Evolutionary conservation across 2,888 invertebrate species (phyloP).

Genomic region (Neuroscelio doddi): DNA sequence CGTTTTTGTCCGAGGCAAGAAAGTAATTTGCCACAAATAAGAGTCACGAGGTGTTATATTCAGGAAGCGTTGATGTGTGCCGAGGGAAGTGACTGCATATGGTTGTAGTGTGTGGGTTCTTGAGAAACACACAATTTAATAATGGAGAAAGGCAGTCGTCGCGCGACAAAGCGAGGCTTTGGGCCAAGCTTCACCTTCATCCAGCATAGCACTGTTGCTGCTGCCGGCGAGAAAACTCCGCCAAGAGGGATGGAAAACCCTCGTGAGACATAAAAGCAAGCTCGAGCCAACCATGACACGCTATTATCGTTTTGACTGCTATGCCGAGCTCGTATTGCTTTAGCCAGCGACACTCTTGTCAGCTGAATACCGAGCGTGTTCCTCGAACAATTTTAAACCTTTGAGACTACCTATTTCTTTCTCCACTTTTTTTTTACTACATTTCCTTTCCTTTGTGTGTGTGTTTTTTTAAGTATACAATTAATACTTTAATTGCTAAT

Average conservation of each 20-base stretch:
- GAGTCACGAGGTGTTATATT: conserved; percentile 12
- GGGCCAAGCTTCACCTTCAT: conserved; percentile 32
- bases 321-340: conserved; percentile 40
- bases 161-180: conserved; percentile 57
- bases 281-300: conserved; percentile 62
- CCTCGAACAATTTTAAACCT: conserved; percentile 43
- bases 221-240: conserved; percentile 32
- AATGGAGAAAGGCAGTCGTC: conserved; percentile 55
- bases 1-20: background rate
- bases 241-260: conserved; percentile 49
- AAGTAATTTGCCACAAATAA: no score
- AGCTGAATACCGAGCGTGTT: conserved; percentile 54
- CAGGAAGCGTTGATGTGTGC: conserved; percentile 10
- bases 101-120: conserved; percentile 34
- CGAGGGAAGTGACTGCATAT: conserved; percentile 21
- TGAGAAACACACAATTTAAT: conserved; percentile 60
- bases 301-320: conserved; percentile 58
- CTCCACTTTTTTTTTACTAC: conserved; percentile 14
- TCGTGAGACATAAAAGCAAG: conserved; percentile 63
- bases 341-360: conserved; percentile 43
- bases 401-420: conserved; percentile 27
- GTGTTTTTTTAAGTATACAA: no score
- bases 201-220: background rate
- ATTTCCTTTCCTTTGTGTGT: no score
- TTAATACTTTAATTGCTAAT: no score